These are phyloP conservation scores for Chrysogorgia sp. DNA, from an alignment of 92 coral and sea anemone species.

Conservation along the genomic window DNA sequence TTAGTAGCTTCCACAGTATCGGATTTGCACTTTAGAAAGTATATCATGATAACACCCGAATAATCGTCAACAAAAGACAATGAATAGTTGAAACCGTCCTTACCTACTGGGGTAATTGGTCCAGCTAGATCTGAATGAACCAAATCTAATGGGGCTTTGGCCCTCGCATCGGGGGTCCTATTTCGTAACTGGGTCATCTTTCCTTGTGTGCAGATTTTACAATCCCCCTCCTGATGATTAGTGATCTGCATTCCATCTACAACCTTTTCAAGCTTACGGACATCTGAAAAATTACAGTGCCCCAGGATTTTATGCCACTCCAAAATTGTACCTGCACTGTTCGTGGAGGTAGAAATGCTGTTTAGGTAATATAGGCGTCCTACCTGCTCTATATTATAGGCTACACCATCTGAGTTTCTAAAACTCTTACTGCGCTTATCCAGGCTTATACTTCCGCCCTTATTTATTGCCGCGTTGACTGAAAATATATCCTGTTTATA, in stretches of 20 bases:
- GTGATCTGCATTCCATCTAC: slow-evolving; percentile 53
- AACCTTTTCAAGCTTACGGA: slow-evolving; percentile 35
- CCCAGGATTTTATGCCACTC: slow-evolving; percentile 57
- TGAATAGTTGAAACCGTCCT: slow-evolving; percentile 45
- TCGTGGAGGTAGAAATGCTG: slow-evolving; percentile 33
- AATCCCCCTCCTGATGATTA: slow-evolving; percentile 27
- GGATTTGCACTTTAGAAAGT: slow-evolving; percentile 21
- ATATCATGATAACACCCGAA: slow-evolving; percentile 25
- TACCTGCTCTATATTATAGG: slow-evolving; percentile 36
- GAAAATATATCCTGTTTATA: slow-evolving; percentile 62
- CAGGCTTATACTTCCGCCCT: slow-evolving; percentile 51
- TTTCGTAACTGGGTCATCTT: slow-evolving; percentile 45
- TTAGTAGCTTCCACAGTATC: slow-evolving; percentile 33
- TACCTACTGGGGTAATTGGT: slow-evolving; percentile 44
- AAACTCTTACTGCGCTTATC: slow-evolving; percentile 43
- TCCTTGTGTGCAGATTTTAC: slow-evolving; percentile 49
- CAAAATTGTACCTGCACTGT: slow-evolving; percentile 39
- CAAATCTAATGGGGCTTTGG: slow-evolving; percentile 47
- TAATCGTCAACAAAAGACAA: slow-evolving; percentile 43
- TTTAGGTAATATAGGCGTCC: slow-evolving; percentile 50
- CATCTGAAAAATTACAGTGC: slow-evolving; percentile 44
- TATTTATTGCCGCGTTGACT: slow-evolving; percentile 55
- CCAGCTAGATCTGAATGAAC: slow-evolving; percentile 59
- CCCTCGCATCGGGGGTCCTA: slow-evolving; percentile 47
- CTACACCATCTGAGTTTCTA: too few relatives aligned